Conservation (phyloP, 2,113 vertebrate genomes). For the Verasper variegatus region DNA sequence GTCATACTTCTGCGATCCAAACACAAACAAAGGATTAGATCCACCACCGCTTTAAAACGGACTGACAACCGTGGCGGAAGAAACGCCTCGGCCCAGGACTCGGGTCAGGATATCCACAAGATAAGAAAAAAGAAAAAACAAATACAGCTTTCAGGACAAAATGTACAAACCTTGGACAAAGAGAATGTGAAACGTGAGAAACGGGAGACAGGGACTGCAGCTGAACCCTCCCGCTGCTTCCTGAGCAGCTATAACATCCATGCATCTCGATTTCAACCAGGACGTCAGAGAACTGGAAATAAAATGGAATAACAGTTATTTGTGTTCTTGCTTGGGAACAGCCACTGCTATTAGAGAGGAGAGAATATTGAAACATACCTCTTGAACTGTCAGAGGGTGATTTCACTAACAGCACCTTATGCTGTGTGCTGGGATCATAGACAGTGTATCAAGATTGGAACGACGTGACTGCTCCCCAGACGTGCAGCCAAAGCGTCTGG, state of each 20-base stretch:
- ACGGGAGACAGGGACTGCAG: neutral
- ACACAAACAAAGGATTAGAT: slow-evolving; percentile 36
- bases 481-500: no score
- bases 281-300: neutral
- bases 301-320: neutral
- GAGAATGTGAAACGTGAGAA: neutral
- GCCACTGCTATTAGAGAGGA: neutral
- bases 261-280: neutral
- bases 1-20: slow-evolving; percentile 36
- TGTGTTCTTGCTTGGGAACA: neutral
- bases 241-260: neutral
- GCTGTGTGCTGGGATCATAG: no score
- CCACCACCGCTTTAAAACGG: slow-evolving; percentile 17
- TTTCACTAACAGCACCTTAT: no score
- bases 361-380: neutral
- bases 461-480: no score
- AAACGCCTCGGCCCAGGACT: slow-evolving; percentile 4
- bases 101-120: neutral
- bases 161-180: slow-evolving; percentile 4
- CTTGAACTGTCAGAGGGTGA: neutral
- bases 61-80: slow-evolving; percentile 6
- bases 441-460: no score
- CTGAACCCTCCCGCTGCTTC: neutral
- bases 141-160: neutral
- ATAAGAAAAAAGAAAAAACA: neutral